phyloP scores from a whole-genome alignment of 2,113 vertebrate genomes.

The Pseudorectes ferrugineus region DNA sequence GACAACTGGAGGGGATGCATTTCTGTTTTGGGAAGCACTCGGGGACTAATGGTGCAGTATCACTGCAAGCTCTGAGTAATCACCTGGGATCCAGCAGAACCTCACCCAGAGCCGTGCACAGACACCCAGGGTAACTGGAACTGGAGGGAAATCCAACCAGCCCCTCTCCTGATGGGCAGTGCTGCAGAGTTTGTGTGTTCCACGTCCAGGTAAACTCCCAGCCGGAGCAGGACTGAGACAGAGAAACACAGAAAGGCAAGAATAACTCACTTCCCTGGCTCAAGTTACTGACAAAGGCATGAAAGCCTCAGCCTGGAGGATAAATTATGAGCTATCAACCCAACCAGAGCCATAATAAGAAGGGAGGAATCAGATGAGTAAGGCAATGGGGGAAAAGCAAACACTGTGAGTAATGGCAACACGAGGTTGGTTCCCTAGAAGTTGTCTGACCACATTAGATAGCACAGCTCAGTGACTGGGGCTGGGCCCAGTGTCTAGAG shows the following conservation, averaged over 20 bases:
- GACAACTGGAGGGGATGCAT: neutral
- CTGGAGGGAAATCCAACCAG: neutral
- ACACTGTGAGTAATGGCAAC: conserved; percentile 63
- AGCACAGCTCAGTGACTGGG: conserved; percentile 36
- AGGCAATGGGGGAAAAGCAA: conserved; percentile 59
- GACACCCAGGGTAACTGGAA: neutral
- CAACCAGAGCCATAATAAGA: conserved; percentile 59
- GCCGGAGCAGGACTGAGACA: neutral
- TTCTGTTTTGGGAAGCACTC: neutral
- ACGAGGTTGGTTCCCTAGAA: conserved; percentile 60
- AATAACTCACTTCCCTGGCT: conserved; percentile 61
- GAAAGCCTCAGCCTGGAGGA: conserved; percentile 40
- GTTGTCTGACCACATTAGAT: conserved; percentile 70
- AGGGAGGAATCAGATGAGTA: conserved; percentile 64
- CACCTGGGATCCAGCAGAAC: neutral
- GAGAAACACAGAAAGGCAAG: conserved; percentile 42
- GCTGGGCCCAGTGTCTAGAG: conserved; percentile 49
- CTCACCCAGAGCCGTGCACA: neutral
- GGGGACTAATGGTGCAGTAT: neutral
- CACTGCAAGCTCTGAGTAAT: neutral
- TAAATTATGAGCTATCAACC: conserved; percentile 66
- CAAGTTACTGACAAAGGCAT: conserved; percentile 55
- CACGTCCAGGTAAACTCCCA: conserved; percentile 3
- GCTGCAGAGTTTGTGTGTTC: neutral
- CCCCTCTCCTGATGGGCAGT: neutral